Base-by-base conservation (phyloP, 2,113 vertebrate species). In the Microcebus murinus region DNA sequence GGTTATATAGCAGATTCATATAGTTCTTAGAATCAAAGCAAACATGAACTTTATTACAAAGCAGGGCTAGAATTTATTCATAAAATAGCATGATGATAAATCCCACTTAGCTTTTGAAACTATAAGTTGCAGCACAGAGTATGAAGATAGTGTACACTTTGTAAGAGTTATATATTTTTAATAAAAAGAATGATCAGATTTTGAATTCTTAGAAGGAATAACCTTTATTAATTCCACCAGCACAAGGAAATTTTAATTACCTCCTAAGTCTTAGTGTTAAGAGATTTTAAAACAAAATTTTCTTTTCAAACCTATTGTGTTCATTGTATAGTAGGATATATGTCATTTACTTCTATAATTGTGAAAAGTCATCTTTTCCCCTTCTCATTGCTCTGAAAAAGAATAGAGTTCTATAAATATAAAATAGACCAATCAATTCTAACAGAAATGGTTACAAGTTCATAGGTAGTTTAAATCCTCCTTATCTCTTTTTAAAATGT, bases 1-100 rank as follows among this genome's bases (percentile, higher is more conserved):
- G 31, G 67, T 39, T 87, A 79, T 8, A 21, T 1, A 87, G 18
- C 39, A 79, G 13, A 87, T 61, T 90, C 29, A 84, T 42, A 31
- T 1, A 55, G 48, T 67, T 88, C 55, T 77, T 82, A 1, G 23
- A 88, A 92, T 71, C 74, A 74, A 57, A 83, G 21, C 42, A 91
- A 95, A 86, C 9, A 76, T 77, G 27, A 95, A 61, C n/a, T 94
- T 93, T 76, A 73, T 89, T 93, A 79, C 9, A 92, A 96, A 96
- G 14, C n/a, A 90, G 13, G 23, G 10, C 50, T 87, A 87, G 29
- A 15, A 71, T 77, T 85, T 71, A 63, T 45, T 88, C n/a, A 77
- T 45, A 76, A 87, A 50, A 79, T 10, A 96, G n/a, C 23, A 70
- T 90, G 39, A 63, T 84, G 31, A 92, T 59, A 81, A 67, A 68